phyloP scores from a whole-genome alignment of 2,888 invertebrate genomes.

The Oeneis ivallda region DNA sequence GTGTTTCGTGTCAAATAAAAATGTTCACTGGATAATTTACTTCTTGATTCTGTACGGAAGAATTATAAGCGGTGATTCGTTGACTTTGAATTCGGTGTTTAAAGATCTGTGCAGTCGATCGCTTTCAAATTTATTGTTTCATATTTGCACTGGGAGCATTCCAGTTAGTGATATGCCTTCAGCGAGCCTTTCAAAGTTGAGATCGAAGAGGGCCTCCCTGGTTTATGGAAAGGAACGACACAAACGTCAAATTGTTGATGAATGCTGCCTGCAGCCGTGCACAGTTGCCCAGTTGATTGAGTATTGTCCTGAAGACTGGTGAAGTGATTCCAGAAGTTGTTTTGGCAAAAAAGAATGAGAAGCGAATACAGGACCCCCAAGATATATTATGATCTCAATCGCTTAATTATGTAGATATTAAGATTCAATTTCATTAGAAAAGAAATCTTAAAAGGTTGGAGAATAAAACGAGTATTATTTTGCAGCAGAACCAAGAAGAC shows the following conservation, averaged over 20 bases:
- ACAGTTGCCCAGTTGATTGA: conserved; percentile 62
- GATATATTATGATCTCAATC: conserved; percentile 39
- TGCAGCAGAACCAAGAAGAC: not conserved
- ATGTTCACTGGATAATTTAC: conserved; percentile 51
- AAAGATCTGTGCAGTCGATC: conserved; percentile 57
- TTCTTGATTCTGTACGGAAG: conserved; percentile 51
- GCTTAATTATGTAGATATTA: conserved; percentile 17
- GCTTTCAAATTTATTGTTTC: conserved; percentile 53
- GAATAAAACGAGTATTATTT: not conserved
- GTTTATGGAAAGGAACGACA: conserved; percentile 52
- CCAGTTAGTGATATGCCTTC: conserved; percentile 50
- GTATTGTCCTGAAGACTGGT: conserved; percentile 71
- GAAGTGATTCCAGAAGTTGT: conserved; percentile 41
- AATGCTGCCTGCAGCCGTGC: conserved; percentile 64
- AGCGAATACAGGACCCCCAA: conserved; percentile 33
- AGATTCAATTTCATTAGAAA: conserved; percentile 4
- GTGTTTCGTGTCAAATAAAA: conserved; percentile 48
- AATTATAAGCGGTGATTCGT: conserved; percentile 49
- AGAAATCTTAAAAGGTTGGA: not conserved
- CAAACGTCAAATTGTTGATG: conserved; percentile 58
- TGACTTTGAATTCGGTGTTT: conserved; percentile 54
- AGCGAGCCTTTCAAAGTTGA: conserved; percentile 48
- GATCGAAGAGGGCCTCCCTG: conserved; percentile 57
- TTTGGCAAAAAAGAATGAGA: not conserved
- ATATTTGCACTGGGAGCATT: conserved; percentile 58